Base-by-base conservation (phyloP, 2,888 invertebrate genomes). In the Drosophila pseudotalamancana region DNA sequence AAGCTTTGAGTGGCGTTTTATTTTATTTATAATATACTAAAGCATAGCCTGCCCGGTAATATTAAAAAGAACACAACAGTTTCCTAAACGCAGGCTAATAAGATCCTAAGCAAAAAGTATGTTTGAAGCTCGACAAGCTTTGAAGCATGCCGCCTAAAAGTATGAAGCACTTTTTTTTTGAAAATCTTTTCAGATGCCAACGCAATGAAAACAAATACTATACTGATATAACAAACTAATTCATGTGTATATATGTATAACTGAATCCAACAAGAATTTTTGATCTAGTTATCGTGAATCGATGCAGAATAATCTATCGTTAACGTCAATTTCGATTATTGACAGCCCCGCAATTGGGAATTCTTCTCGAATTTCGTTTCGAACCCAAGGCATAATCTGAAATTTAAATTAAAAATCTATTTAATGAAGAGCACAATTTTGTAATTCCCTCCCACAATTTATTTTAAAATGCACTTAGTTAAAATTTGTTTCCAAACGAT, bases 61-160 rank as follows among this genome's bases (percentile, higher is more conserved):
- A 0, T 8, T 0, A 23, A 1, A 34, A 16, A 12, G n/a, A 11
- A 32, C 19, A 5, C 39, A 14, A 1, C 6, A 19, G 6, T 3
- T 43, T 19, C 12, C 37, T 2, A n/a, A 11, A 3, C 11, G 16
- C 5, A 6, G 8, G 0, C n/a, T 21, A 32, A 21, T 9, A 31
- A 19, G 11, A 16, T 5, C 1, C 11, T 16, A 46, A 12, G 12
- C 8, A 16, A 31, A 14, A n/a, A 23, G 37, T n/a, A 14, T 27
- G 1, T 11, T 32, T 1, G 1, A 2, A 19, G 8, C 21, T n/a
- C n/a, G 8, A 34, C 11, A 34, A 31, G 0, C 16, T 25, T 34
- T 46, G 12, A 46, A 31, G 5, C 1, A 0, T 2, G 4, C 29
- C 12, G 67, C 68, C 67, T 67, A 54, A 68, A 67, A 68, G 67